phyloP scores from a whole-genome alignment of 2,888 invertebrate genomes.

The Tenthredo scrophulariae region DNA sequence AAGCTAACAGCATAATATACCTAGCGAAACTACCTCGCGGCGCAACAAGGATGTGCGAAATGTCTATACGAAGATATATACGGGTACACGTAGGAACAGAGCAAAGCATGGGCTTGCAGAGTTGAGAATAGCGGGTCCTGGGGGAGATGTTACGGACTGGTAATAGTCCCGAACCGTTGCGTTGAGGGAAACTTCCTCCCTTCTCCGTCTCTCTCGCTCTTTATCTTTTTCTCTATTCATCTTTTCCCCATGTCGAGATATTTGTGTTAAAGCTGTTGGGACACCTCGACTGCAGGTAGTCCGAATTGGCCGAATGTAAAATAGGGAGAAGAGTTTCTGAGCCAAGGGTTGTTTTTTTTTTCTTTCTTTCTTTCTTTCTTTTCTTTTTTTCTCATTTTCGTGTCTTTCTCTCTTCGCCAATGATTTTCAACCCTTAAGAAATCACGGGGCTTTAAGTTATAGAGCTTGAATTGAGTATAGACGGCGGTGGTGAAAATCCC shows the following conservation, averaged over 20 bases:
- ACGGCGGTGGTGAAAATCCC: not conserved
- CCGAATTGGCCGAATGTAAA: not conserved
- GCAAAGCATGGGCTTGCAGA: not conserved
- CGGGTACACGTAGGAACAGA: not conserved
- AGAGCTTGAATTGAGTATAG: no score
- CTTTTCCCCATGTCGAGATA: not conserved
- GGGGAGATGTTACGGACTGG: conserved; percentile 49
- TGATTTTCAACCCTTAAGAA: no score
- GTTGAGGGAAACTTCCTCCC: conserved; percentile 1
- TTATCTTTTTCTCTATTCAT: not conserved
- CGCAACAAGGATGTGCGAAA: conserved; percentile 46
- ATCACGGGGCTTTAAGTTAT: no score
- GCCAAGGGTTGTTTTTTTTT: no score
- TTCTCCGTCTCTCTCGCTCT: not conserved
- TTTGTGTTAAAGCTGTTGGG: not conserved
- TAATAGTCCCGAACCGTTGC: conserved; percentile 39
- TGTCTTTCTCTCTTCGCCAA: no score
- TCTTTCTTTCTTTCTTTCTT: no score
- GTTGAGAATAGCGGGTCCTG: conserved; percentile 44
- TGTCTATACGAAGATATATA: conserved; percentile 34
- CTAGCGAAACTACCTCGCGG: not conserved
- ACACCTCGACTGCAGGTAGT: not conserved
- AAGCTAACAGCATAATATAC: not conserved
- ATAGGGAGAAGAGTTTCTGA: not conserved
- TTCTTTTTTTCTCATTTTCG: no score